Percentiles rank a stretch among this genome's conserved stretches.
These are phyloP conservation scores for Moxostoma hubbsi DNA, from an alignment of 2,797 vertebrate genomes.

Conservation along the genomic window DNA sequence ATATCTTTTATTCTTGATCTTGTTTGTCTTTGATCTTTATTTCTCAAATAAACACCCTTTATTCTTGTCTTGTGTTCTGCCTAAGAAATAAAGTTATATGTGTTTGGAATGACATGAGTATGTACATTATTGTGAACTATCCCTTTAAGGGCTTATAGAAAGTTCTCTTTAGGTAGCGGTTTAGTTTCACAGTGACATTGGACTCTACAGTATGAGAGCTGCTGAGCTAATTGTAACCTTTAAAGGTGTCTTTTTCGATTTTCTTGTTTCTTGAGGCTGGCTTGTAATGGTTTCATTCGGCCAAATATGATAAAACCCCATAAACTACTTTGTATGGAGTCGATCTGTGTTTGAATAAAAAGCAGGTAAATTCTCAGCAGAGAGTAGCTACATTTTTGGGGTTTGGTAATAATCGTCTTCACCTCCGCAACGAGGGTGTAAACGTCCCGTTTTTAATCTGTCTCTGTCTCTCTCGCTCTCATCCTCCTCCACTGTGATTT, in stretches of 20 bases:
- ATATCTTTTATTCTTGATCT: too few relatives aligned
- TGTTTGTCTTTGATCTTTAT: too few relatives aligned
- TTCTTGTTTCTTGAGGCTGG: too few relatives aligned
- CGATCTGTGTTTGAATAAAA: constrained; percentile 6
- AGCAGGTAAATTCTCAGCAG: background rate
- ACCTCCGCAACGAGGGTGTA: background rate
- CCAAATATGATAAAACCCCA: background rate
- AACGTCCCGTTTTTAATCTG: constrained; percentile 7
- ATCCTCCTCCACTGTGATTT: constrained; percentile 37
- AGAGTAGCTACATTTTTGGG: constrained; percentile 9
- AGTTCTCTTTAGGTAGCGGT: background rate
- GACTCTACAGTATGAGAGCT: background rate
- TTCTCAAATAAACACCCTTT: too few relatives aligned
- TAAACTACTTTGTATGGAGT: constrained; percentile 11
- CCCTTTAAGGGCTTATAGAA: background rate
- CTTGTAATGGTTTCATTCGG: too few relatives aligned
- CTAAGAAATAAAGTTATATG: too few relatives aligned
- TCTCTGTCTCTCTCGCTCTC: background rate
- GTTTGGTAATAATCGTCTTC: background rate
- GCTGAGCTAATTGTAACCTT: too few relatives aligned
- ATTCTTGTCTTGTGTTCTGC: too few relatives aligned
- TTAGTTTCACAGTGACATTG: background rate
- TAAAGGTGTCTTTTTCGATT: too few relatives aligned
- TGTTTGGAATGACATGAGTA: too few relatives aligned
- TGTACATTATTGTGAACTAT: too few relatives aligned